Evolutionary conservation across 1,140 invertebrate species (phyloP), one percentile per base, ranked within the genome.

Genomic region (Brachionus asplanchnoidis): DNA sequence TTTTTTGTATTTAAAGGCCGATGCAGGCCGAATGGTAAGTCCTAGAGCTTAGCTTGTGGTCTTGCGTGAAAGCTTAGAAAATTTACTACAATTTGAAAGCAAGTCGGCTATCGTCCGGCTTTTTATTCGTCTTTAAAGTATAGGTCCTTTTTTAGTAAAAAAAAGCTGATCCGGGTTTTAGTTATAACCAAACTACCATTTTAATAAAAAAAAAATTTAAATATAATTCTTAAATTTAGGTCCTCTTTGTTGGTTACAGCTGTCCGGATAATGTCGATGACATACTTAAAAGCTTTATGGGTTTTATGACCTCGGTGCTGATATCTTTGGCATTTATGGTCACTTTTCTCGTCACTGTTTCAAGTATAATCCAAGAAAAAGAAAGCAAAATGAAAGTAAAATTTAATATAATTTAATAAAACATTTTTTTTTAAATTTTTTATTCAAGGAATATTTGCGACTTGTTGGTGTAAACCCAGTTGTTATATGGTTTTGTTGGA

Each of bases 331-430:
- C 79, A n/a, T 82, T 82, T 82, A 44, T 82, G 79, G 53, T 46
- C 8, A 82, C 79, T 11, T 82, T 82, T 68, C 26, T 82, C 1
- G 79, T 82, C 14, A 68, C 79, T 65, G 23, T 82, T 9, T 82
- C 79, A 20, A 65, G 53, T 14, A 82, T 82, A 23, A 82, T 82
- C 9, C 12, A 53, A 11, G 79, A 82, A 46, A 82, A 82, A 82
- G 79, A 82, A 68, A 82, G 36, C 50, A 82, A 82, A 65, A 82
- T 82, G 79, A 82, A 82, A 68, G 79, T 82, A 82, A 46, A 14
- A n/a, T 65, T 9, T 14, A 2, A 0, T 20, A n/a, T 9, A 14
- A 36, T 36, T 53, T 53, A 66, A 82, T 40, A 28, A 3, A 65
- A 14, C n/a, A n/a, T 5, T 80, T 8, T 14, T 28, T 20, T n/a